Conservation (phyloP, 2,113 vertebrate species). For the Dicerorhinus sumatrensis region DNA sequence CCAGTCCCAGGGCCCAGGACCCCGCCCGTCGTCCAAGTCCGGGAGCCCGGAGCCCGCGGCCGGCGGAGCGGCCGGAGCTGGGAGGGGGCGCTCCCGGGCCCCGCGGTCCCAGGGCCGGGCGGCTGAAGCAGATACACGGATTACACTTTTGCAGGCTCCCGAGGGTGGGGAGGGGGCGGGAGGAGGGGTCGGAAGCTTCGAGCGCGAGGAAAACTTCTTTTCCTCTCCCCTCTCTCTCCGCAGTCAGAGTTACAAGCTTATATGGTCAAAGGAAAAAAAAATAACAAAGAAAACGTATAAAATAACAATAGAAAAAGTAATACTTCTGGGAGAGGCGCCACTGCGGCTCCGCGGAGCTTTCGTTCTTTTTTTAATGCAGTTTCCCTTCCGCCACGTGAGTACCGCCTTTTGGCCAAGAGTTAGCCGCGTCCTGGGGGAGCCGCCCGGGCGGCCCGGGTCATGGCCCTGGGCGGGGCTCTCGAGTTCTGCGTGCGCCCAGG, state of each 20-base stretch:
- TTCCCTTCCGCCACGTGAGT: slow-evolving; percentile 86
- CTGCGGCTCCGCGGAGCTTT: slow-evolving; percentile 66
- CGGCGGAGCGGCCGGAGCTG: not conserved
- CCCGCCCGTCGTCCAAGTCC: not conserved
- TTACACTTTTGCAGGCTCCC: slow-evolving; percentile 85
- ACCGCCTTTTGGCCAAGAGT: slow-evolving; percentile 90
- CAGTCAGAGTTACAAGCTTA: slow-evolving; percentile 87
- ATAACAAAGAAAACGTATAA: slow-evolving; percentile 84
- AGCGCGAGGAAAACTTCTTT: slow-evolving; percentile 1
- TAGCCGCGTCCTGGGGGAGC: slow-evolving; percentile 83
- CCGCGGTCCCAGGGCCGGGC: not conserved
- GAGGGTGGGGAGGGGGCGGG: not conserved
- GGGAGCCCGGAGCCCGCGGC: not conserved
- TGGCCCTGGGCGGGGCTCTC: slow-evolving; percentile 65
- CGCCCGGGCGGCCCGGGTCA: slow-evolving; percentile 59
- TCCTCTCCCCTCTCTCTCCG: slow-evolving; percentile 67
- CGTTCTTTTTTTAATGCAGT: slow-evolving; percentile 50
- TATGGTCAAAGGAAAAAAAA: slow-evolving; percentile 81
- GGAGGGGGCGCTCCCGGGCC: fast-evolving
- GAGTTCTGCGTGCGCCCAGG: slow-evolving; percentile 68
- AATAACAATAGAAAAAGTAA: slow-evolving; percentile 86
- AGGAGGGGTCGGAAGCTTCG: not conserved
- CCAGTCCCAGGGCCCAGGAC: not conserved
- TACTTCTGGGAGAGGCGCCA: slow-evolving; percentile 84
- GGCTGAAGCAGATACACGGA: slow-evolving; percentile 75